These are phyloP conservation scores for Empidonax alnorum DNA, from an alignment of 2,113 vertebrate species.

Conservation along the genomic window DNA sequence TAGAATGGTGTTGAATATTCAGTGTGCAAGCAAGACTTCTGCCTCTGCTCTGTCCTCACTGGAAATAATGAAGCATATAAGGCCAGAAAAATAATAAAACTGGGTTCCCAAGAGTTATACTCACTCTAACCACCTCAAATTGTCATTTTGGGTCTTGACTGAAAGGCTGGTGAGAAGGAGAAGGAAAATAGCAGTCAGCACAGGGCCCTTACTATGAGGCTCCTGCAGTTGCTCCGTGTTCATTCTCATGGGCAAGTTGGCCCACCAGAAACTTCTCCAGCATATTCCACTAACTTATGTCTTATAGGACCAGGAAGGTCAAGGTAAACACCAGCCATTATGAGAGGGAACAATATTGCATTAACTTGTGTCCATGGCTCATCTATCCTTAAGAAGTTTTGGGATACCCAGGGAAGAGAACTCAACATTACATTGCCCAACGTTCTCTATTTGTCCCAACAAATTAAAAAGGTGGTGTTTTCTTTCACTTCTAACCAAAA, in stretches of 20 bases:
- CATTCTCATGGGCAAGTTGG: fast-evolving
- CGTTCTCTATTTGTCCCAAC: neutral
- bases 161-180: neutral
- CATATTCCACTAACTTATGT: neutral
- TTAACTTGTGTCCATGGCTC: neutral
- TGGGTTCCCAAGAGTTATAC: neutral
- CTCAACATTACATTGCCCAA: neutral
- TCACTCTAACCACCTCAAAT: neutral
- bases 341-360: neutral
- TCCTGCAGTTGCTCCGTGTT: neutral
- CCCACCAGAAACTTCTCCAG: neutral
- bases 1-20: neutral
- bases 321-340: neutral
- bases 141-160: neutral
- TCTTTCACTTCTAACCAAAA: neutral
- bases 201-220: neutral
- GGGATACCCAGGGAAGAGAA: neutral
- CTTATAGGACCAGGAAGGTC: neutral
- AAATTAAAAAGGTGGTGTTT: neutral
- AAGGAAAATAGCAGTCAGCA: neutral
- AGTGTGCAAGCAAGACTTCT: neutral
- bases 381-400: neutral
- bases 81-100: neutral
- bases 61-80: neutral
- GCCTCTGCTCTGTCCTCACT: neutral